Conservation (phyloP, 2,113 vertebrate species). For the Bos javanicus region DNA sequence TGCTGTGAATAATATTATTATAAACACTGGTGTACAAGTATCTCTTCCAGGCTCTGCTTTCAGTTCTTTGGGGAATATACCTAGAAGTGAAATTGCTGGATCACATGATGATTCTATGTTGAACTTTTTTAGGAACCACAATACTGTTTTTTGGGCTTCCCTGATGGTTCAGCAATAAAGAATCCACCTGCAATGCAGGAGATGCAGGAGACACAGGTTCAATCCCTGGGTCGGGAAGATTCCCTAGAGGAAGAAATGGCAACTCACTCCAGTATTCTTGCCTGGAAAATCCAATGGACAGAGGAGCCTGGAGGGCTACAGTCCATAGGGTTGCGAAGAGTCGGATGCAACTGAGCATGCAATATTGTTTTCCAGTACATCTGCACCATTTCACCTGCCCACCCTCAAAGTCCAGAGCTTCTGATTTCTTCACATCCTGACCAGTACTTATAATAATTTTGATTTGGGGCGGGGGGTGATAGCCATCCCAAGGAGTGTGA, state of each 20-base stretch:
- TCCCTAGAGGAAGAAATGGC: neutral
- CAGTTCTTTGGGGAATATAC: neutral
- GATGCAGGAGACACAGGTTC: neutral
- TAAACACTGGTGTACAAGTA: neutral
- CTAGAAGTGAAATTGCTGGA: neutral
- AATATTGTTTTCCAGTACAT: neutral
- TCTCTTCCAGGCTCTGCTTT: neutral
- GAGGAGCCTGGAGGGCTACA: neutral
- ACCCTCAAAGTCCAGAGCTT: neutral
- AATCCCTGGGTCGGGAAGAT: neutral
- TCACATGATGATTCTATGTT: neutral
- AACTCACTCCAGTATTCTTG: neutral
- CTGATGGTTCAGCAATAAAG: neutral
- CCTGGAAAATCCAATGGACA: neutral
- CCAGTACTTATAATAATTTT: neutral
- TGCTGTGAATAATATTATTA: neutral
- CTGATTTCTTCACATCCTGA: neutral
- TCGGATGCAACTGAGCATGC: fast-evolving
- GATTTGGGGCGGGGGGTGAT: neutral
- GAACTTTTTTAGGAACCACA: neutral
- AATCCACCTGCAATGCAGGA: neutral
- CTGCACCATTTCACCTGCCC: neutral
- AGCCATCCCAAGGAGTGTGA: neutral
- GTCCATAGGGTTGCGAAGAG: neutral
- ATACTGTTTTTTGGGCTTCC: neutral